Conservation (phyloP, 2,888 invertebrate species). For the Pomacea canaliculata region DNA sequence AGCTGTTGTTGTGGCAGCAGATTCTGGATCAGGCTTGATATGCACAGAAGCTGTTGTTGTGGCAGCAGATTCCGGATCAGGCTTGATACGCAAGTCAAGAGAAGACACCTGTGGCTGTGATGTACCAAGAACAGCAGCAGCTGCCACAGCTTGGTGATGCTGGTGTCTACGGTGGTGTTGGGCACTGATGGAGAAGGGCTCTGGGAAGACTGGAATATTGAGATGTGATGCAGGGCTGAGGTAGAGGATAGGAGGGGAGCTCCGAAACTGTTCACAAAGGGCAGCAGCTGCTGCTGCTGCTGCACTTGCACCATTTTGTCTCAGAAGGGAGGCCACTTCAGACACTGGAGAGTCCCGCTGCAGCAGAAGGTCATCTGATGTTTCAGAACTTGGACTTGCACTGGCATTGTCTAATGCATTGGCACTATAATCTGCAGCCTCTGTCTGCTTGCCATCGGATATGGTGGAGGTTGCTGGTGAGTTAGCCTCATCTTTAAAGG, state of each 20-base stretch:
- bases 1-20: not conserved
- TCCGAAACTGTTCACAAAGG: conserved; percentile 15
- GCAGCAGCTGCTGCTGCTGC: conserved; percentile 12
- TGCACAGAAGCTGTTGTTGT: conserved; percentile 1
- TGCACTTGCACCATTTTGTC: conserved; percentile 26
- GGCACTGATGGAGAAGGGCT: conserved; percentile 32
- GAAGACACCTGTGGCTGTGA: conserved; percentile 31
- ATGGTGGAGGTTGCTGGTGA: conserved; percentile 21
- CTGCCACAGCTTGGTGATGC: conserved; percentile 20
- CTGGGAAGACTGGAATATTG: conserved; percentile 39
- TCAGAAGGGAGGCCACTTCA: conserved; percentile 21
- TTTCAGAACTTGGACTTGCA: not conserved
- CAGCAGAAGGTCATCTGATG: not conserved
- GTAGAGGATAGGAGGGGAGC: conserved; percentile 19
- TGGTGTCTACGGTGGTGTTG: conserved; percentile 18
- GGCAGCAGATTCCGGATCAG: conserved; percentile 6
- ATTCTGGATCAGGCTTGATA: conserved; percentile 12
- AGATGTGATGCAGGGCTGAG: conserved; percentile 29
- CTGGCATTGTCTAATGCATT: conserved; percentile 29
- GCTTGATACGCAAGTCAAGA: conserved; percentile 22
- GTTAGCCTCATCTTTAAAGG: conserved; percentile 31
- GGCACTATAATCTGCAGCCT: conserved; percentile 30
- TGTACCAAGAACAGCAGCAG: conserved; percentile 7
- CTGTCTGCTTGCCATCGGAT: conserved; percentile 6
- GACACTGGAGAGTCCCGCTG: conserved; percentile 28